Evolutionary conservation across 2,888 invertebrate species (phyloP).

Genomic region (Tromatobia lineatoria): DNA sequence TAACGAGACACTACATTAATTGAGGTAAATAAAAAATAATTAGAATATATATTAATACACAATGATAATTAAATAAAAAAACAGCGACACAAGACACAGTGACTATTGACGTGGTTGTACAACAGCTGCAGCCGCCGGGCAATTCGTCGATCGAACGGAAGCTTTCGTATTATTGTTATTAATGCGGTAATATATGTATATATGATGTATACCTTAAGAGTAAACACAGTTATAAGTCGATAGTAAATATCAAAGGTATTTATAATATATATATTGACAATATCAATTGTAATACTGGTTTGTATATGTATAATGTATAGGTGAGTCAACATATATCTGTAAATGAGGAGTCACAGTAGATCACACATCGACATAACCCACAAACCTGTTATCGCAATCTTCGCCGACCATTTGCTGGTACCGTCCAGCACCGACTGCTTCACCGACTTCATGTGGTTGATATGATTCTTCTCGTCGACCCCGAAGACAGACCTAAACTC

Average conservation of each 20-base stretch:
- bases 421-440: constrained; percentile 99
- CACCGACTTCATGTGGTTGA: constrained; percentile 98
- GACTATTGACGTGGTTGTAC: constrained; percentile 65
- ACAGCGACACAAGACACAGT: constrained; percentile 61
- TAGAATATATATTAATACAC: not conserved
- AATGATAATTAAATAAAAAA: constrained; percentile 46
- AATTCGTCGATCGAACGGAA: constrained; percentile 62
- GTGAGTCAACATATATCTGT: constrained; percentile 50
- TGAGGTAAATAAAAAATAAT: constrained; percentile 16
- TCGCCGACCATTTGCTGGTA: constrained; percentile 99
- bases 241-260: constrained; percentile 43
- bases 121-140: constrained; percentile 71
- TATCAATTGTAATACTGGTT: constrained; percentile 38
- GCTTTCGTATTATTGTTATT: constrained; percentile 61
- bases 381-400: constrained; percentile 99
- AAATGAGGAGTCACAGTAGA: constrained; percentile 60
- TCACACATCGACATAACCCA: constrained; percentile 82
- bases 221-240: constrained; percentile 22
- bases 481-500: constrained; percentile 96
- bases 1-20: constrained; percentile 52
- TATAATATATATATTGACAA: constrained; percentile 29
- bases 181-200: constrained; percentile 40
- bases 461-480: constrained; percentile 97
- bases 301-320: constrained; percentile 61
- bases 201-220: constrained; percentile 32